Base-by-base conservation (phyloP, 2,888 invertebrate species). In the Pollenia griseotomentosa region DNA sequence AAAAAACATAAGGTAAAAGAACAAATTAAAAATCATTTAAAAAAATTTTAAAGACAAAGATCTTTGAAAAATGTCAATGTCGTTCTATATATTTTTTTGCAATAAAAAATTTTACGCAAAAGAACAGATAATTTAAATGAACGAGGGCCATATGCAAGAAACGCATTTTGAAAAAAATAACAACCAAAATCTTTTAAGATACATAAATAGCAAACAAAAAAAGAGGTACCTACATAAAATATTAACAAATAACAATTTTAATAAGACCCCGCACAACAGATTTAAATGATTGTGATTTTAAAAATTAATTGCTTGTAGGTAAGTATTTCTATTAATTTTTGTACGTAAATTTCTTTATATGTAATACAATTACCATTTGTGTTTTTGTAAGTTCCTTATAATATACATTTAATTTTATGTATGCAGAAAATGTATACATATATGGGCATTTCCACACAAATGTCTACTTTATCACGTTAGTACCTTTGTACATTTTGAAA, bases 1-100 rank as follows among this genome's bases (percentile, higher is more conserved):
- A 9, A 12, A 70, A 12, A 75, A 61, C 33, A 51, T 19, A 66
- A 48, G 57, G 57, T 57, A 74, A 82, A 73, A 11, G 42, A 16
- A n/a, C 23, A 19, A 42, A 61, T n/a, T 46, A 8, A 51, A 48
- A 55, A 40, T 48, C 7, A 33, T 7, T 12, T n/a, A 44, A 63
- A 11, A 23, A 51, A 19, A 75, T 44, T 51, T 16, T 46, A 57
- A 55, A 77, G 55, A 55, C 11, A 19, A 59, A 44, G 23, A 57
- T 23, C 10, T 57, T 23, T 57, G 14, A 14, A 74, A 74, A 74
- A 33, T 53, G 53, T 71, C 70, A 71, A 71, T 71, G 70, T 55
- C 70, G 44, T 55, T 71, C 40, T 55, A 44, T 7, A 3, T 19
- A 53, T 11, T 33, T 33, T 48, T 46, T 19, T 46, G 11, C 7